Percentiles rank a stretch among this genome's conserved stretches.
Evolutionary conservation across 2,113 vertebrate species (phyloP).

Genomic region (Bos javanicus): DNA sequence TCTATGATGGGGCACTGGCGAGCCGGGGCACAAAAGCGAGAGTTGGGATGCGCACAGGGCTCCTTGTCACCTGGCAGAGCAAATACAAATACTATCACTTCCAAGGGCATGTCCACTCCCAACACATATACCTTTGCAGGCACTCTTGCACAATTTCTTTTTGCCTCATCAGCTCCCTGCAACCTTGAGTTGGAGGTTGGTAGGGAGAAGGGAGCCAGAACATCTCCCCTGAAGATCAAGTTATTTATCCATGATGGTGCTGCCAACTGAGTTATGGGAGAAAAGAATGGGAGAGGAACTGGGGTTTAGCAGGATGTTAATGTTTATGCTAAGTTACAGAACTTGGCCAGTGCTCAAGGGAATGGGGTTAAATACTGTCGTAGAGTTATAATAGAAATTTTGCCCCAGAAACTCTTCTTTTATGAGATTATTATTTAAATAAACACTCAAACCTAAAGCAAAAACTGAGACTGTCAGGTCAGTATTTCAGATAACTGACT

Average conservation of each 20-base stretch:
- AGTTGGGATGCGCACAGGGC: constrained; percentile 83
- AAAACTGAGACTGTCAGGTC: background rate
- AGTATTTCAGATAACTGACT: constrained; percentile 28
- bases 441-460: background rate
- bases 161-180: background rate
- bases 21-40: constrained; percentile 82
- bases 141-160: background rate
- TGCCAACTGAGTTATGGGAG: background rate
- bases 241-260: background rate
- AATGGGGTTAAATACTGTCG: background rate
- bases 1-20: constrained; percentile 84
- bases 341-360: background rate
- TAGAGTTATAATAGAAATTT: background rate
- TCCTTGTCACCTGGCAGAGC: constrained; percentile 72
- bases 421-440: background rate
- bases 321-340: background rate
- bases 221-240: background rate
- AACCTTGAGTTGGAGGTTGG: background rate
- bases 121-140: background rate
- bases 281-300: background rate
- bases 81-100: background rate
- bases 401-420: background rate
- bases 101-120: background rate
- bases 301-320: background rate
- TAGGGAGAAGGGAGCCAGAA: background rate